Conservation (phyloP, 2,888 invertebrate genomes). For the Chymomyza amoena region DNA sequence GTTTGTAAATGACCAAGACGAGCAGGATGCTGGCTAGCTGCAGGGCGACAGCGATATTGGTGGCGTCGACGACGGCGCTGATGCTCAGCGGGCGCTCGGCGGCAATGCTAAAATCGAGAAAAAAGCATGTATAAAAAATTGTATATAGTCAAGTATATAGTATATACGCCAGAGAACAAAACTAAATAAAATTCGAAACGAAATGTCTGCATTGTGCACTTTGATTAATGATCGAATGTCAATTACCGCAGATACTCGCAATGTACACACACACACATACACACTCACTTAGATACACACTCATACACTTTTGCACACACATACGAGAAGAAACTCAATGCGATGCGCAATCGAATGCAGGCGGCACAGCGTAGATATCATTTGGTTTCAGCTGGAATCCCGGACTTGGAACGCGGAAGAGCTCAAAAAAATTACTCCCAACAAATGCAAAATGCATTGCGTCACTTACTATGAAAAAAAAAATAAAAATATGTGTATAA, state of each 20-base stretch:
- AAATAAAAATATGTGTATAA: too few species aligned
- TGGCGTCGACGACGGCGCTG: constrained; percentile 2
- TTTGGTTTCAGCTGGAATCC: not conserved
- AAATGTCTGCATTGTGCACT: constrained; percentile 78
- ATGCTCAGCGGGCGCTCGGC: constrained; percentile 38
- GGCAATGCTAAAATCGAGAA: constrained; percentile 33
- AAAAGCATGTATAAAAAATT: constrained; percentile 1
- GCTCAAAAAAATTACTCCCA: not conserved
- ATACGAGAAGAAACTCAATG: constrained; percentile 19
- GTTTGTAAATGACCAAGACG: constrained; percentile 31
- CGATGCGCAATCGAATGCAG: constrained; percentile 4
- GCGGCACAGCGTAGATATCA: not conserved
- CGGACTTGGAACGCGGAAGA: not conserved
- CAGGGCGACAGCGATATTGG: not conserved
- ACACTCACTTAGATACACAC: constrained; percentile 4
- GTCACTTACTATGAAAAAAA: not conserved
- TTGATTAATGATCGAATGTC: constrained; percentile 79
- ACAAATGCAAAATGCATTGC: not conserved
- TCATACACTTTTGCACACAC: not conserved
- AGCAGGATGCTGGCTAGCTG: not conserved
- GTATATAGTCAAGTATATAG: not conserved
- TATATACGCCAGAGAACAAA: constrained; percentile 45
- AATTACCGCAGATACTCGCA: constrained; percentile 75
- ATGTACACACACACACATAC: constrained; percentile 7
- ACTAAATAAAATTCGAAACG: constrained; percentile 71